Evolutionary conservation across 2,888 invertebrate genomes (phyloP).

Genomic region (Philopedon plagiatum): DNA sequence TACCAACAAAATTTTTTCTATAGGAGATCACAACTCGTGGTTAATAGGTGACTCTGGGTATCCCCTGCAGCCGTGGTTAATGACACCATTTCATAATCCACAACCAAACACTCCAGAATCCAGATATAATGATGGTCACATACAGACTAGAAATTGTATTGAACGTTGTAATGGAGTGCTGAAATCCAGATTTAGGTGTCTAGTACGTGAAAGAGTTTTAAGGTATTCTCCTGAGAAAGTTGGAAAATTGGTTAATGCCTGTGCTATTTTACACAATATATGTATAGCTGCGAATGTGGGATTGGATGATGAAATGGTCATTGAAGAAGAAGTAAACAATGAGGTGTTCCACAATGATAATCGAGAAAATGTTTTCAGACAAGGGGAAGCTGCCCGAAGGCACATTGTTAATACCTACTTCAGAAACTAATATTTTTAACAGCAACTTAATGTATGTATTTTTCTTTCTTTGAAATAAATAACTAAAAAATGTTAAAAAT

Average conservation of each 20-base stretch:
- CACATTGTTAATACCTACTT: background rate
- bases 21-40: background rate
- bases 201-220: slow-evolving; percentile 23
- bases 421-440: background rate
- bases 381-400: background rate
- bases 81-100: slow-evolving; percentile 43
- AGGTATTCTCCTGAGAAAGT: no score
- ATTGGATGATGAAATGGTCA: background rate
- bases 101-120: slow-evolving; percentile 36
- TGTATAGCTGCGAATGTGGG: slow-evolving; percentile 4
- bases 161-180: slow-evolving; percentile 48
- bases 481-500: background rate
- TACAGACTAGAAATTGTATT: slow-evolving; percentile 41
- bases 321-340: background rate
- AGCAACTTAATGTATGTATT: background rate
- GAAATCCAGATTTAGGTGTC: slow-evolving; percentile 49
- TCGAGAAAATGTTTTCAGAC: background rate
- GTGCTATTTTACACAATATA: slow-evolving; percentile 17
- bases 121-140: slow-evolving; percentile 41
- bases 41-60: slow-evolving; percentile 48
- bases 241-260: no score
- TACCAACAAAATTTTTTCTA: background rate
- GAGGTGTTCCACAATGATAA: background rate
- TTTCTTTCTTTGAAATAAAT: background rate
- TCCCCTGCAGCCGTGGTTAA: slow-evolving; percentile 45